Base-by-base conservation (phyloP, 64 coral and sea anemone species). In the Porites lutea region DNA sequence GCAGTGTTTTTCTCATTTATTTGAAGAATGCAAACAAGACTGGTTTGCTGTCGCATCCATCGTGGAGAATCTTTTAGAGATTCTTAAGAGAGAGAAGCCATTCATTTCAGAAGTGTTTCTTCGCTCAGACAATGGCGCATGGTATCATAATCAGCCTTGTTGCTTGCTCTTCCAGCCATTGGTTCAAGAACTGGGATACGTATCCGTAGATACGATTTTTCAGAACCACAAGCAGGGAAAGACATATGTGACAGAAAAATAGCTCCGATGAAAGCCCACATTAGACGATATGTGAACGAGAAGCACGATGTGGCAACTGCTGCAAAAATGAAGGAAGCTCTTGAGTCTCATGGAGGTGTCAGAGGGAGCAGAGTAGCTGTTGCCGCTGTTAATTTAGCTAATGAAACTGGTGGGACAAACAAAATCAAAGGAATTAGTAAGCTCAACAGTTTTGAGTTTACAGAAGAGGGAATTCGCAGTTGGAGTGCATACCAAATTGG, bases 161-260 rank as follows among this genome's bases (percentile, higher is more conserved):
- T 75, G 47, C 52, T 75, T 14, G 46, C 46, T 52, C 45, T 53
- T 49, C 47, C 73, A 75, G 73, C 47, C n/a, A 75, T 75, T 52
- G 73, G 45, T 52, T 4, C 48, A 75, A 51, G 47, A 15, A 75
- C 73, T 19, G 45, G 73, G 13, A 52, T 75, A 48, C 5, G 6
- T 3, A 51, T 75, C 47, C 6, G 14, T 4, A 3, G 73, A 51
- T 75, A 75, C 48, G 73, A 75, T 19, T 75, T 75, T 75, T 75
- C 48, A 19, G 73, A 75, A 15, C 73, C 73, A 8, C 48, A 52
- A 19, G 73, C 73, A 49, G 73, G 73, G 11, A 75, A 75, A 52
- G 73, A 75, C 73, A 75, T 52, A 50, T 75, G 47, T 13, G 48
- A 75, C 47, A 51, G 73, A 75, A 75, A 75, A 16, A 75, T 52